phyloP scores from a whole-genome alignment of 2,797 vertebrate species.

The Sandelia bainsii region DNA sequence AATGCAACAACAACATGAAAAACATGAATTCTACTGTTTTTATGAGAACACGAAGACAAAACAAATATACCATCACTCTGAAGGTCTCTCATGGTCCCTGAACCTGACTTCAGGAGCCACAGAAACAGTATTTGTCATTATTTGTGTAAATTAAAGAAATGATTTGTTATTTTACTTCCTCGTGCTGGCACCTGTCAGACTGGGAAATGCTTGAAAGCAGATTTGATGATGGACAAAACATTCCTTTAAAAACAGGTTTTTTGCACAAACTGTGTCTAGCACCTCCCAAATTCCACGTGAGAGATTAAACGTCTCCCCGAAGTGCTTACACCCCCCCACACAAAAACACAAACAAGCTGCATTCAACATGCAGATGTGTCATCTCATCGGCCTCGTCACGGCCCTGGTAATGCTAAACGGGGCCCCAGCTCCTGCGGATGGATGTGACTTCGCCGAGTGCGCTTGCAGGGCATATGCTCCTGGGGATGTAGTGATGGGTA shows the following conservation, averaged over 20 bases:
- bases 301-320: too few relatives aligned
- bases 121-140: not conserved
- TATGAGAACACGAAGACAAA: too few relatives aligned
- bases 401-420: not conserved
- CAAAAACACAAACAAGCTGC: too few relatives aligned
- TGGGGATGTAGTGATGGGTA: conserved; percentile 63
- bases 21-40: too few relatives aligned
- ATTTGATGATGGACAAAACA: not conserved
- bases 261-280: not conserved
- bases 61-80: too few relatives aligned
- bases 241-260: conserved; percentile 33
- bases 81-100: too few relatives aligned
- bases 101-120: not conserved
- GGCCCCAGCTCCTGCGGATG: not conserved
- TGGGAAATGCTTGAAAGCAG: not conserved
- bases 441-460: not conserved
- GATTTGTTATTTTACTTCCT: not conserved
- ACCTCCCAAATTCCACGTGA: conserved; percentile 2
- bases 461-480: conserved; percentile 41
- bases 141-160: not conserved
- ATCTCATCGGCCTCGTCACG: not conserved
- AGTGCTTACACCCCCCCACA: too few relatives aligned
- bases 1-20: too few relatives aligned
- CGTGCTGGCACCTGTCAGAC: not conserved
- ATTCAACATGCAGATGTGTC: conserved; percentile 12